Evolutionary conservation across 2,888 invertebrate species (phyloP), one percentile per base, ranked within the genome.

Genomic region (Athrips mouffetella): DNA sequence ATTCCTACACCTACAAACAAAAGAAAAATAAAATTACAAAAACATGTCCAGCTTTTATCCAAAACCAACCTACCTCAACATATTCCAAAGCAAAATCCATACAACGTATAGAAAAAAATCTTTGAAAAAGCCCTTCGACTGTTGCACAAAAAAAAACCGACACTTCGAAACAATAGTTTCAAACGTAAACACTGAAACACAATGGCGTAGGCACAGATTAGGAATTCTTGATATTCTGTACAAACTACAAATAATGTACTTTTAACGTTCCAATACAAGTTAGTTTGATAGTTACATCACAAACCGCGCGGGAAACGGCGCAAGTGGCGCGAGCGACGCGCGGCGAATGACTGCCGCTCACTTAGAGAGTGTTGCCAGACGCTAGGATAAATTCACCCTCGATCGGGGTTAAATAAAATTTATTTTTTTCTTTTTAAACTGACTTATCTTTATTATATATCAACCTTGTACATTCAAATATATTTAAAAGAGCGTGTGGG

Each of bases 101-200:
- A 21, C 18, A 37, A 37, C 21, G 11, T 37, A 37, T 21, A 20
- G 21, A 37, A 37, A 37, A 37, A 37, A 15, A 15, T n/a, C n/a
- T n/a, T n/a, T n/a, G n/a, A 8, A 11, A 37, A 21, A 20, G 21
- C 37, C 21, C 37, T 11, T 20, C 6, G 21, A 21, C 20, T 21
- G 37, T 37, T 37, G 37, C 37, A 37, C 37, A 37, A 37, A 37
- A 37, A 37, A 37, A 37, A 37, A 21, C 35, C n/a, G 6, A 21
- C 37, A 33, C 33, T 33, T 16, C 18, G 37, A 21, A 37, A 37
- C 37, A 37, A 37, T 37, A 5, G 37, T 11, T 11, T 55, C 59
- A 58, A 71, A 71, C 65, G 72, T 76, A 77, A 76, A 76, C 80
- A 79, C 75, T 63, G 55, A 56, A 53, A 68, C 63, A 74, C 74